Evolutionary conservation across 2,888 invertebrate species (phyloP), one percentile per base, ranked within the genome.

Genomic region (Nebria brevicollis): DNA sequence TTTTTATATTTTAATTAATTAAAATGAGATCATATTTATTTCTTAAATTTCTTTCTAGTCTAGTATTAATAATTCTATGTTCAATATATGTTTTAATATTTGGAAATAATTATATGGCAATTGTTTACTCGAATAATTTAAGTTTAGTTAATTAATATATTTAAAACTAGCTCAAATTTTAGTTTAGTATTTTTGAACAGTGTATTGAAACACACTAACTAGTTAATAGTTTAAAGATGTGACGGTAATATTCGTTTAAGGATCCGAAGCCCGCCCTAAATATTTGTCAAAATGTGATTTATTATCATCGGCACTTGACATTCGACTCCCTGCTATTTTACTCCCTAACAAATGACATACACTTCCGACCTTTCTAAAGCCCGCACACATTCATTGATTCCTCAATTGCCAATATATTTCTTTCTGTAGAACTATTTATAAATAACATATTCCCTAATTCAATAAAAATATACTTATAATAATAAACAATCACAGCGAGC

Each of bases 201-300:
- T 75, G 75, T 75, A 75, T 5, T 20, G 54, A 3, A 42, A 42
- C 1, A 34, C 43, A 77, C 70, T 72, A 77, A 72, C 54, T 70
- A 77, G 77, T 77, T 77, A 77, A 77, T 77, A 42, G 43, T 25
- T 77, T 77, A 72, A 77, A 77, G 77, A 77, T 77, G 77, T 64
- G 77, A 5, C n/a, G 42, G 73, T 41, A 73, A 43, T 42, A 34
- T 43, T 73, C 41, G 42, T 10, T 42, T 41, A 41, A n/a, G 15
- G 73, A 25, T n/a, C 68, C 20, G 68, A 3, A 68, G 10, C 26
- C 77, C 70, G 43, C 70, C 70, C 41, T 72, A 25, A 70, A 77
- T 41, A 77, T 77, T 77, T 77, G 77, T 77, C 77, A 70, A 70
- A 77, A 70, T 70, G 68, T 43, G 70, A 77, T 77, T 77, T 77